Evolutionary conservation across 2,797 vertebrate genomes (phyloP).

Genomic region (Crenuchus spilurus): DNA sequence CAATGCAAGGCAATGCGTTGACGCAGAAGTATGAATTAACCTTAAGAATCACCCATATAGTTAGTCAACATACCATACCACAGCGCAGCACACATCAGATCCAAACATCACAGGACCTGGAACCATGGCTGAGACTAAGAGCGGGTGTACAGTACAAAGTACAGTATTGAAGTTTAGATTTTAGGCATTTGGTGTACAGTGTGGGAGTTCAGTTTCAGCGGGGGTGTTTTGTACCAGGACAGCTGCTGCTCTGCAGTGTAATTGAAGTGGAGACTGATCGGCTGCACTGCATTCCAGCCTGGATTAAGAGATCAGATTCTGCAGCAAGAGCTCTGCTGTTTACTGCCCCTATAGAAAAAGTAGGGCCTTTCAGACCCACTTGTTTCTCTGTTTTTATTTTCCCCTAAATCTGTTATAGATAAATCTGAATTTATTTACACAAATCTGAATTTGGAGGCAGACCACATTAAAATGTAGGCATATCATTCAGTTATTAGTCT

Average conservation of each 20-base stretch:
- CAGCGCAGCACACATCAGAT: background rate
- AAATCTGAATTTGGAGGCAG: background rate
- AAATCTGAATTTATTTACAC: background rate
- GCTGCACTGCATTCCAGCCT: constrained; percentile 72
- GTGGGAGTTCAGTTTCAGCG: constrained; percentile 25
- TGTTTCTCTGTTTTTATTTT: constrained; percentile 10
- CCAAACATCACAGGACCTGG: background rate
- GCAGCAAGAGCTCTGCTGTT: constrained; percentile 68
- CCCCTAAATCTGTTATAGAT: background rate
- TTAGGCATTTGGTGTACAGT: background rate
- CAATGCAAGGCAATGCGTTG: too few relatives aligned
- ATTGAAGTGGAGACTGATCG: constrained; percentile 71
- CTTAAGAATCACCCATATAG: too few relatives aligned
- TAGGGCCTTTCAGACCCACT: constrained; percentile 14
- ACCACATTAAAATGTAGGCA: too few relatives aligned
- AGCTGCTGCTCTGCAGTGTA: constrained; percentile 64
- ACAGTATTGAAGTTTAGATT: constrained; percentile 5
- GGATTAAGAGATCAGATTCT: constrained; percentile 81
- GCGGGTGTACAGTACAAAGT: background rate
- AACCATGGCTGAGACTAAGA: background rate
- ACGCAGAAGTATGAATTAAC: too few relatives aligned
- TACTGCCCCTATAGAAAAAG: constrained; percentile 40
- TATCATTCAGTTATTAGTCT: background rate
- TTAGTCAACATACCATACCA: background rate
- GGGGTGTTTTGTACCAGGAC: constrained; percentile 43